Percentiles rank a stretch among this genome's conserved stretches.
phyloP scores from a whole-genome alignment of 2,888 invertebrate genomes.

The Vesta saturnalis region DNA sequence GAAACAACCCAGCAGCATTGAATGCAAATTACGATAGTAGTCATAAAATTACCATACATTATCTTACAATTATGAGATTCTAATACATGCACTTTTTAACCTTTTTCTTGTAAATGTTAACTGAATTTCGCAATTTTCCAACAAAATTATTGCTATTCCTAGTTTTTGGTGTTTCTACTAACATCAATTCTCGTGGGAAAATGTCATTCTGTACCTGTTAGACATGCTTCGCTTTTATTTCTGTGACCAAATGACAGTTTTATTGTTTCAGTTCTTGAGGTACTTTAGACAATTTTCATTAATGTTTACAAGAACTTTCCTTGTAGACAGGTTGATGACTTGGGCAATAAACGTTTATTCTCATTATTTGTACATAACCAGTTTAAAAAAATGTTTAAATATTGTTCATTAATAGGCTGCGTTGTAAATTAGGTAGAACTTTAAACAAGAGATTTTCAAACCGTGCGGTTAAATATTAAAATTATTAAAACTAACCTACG shows the following conservation, averaged over 20 bases:
- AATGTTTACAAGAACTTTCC: conserved; percentile 1
- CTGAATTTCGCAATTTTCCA: not conserved
- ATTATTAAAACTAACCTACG: too few relatives aligned
- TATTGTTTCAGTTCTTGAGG: conserved; percentile 6
- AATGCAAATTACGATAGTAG: conserved; percentile 32
- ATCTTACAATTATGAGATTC: conserved; percentile 34
- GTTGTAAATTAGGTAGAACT: too few relatives aligned
- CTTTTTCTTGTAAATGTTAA: not conserved
- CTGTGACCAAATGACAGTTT: not conserved
- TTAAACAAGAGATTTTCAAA: too few relatives aligned
- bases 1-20: conserved; percentile 28
- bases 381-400: conserved; percentile 7
- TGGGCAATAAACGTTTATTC: not conserved
- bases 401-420: too few relatives aligned
- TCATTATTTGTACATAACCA: conserved; percentile 2
- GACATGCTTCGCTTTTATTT: not conserved
- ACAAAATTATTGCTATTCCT: not conserved
- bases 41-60: conserved; percentile 37
- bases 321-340: conserved; percentile 11
- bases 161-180: not conserved
- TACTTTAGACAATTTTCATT: not conserved
- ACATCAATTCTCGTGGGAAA: conserved; percentile 1
- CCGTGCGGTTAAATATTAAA: too few relatives aligned
- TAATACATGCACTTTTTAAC: conserved; percentile 9
- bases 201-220: conserved; percentile 7